Percentiles rank a stretch among this genome's conserved stretches.
Conservation (phyloP, 2,797 vertebrate genomes). For the Characodon lateralis region DNA sequence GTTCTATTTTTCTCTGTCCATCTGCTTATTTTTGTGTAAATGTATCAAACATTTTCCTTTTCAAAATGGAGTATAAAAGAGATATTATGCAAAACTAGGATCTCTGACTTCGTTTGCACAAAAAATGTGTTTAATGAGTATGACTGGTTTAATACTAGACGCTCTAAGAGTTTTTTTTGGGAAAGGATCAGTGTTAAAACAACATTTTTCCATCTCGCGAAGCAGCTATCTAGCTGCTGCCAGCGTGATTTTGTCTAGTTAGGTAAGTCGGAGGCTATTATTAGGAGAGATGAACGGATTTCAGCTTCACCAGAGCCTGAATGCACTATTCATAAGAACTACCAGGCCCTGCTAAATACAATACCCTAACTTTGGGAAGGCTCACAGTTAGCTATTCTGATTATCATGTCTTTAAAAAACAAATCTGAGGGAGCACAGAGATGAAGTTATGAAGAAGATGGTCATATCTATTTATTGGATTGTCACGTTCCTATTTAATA, state of each 20-base stretch:
- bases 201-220: no score
- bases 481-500: no score
- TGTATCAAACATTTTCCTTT: not conserved
- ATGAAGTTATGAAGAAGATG: no score
- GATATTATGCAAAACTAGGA: not conserved
- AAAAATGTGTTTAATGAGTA: not conserved
- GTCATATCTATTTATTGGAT: no score
- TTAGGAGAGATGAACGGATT: not conserved
- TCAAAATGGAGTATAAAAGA: constrained; percentile 5
- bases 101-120: not conserved
- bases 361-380: no score
- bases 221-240: not conserved
- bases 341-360: no score
- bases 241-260: not conserved
- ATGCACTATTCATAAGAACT: no score
- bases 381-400: no score
- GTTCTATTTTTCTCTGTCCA: not conserved
- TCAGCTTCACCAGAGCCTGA: not conserved
- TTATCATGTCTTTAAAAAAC: no score
- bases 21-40: constrained; percentile 3
- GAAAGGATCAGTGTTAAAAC: not conserved
- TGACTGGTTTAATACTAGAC: not conserved
- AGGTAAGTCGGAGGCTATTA: not conserved
- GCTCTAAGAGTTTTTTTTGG: not conserved
- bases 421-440: no score